Percentiles rank a stretch among this genome's conserved stretches.
Evolutionary conservation across 2,888 invertebrate genomes (phyloP).

Genomic region (Cephus pygmeus): DNA sequence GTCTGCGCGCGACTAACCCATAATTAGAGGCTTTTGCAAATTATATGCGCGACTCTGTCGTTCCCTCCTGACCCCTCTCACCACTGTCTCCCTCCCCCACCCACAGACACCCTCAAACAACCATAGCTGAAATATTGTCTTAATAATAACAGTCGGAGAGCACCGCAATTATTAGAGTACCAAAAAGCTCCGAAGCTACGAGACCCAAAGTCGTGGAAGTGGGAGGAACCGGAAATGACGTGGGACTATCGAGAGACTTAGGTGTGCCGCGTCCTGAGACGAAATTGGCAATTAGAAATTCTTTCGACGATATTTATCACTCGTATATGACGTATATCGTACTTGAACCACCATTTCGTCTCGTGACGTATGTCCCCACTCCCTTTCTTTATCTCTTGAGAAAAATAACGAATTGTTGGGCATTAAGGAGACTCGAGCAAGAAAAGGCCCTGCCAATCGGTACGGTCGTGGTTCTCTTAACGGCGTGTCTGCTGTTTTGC

Average conservation of each 20-base stretch:
- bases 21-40: constrained; percentile 66
- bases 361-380: constrained; percentile 11
- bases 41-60: constrained; percentile 64
- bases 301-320: neutral
- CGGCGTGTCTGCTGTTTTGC: constrained; percentile 55
- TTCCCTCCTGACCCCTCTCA: constrained; percentile 50
- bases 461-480: constrained; percentile 34
- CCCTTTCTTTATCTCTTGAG: constrained; percentile 19
- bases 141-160: constrained; percentile 66
- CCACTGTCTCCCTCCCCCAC: neutral
- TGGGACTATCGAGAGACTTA: constrained; percentile 32
- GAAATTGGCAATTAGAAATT: neutral
- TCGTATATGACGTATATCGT: neutral
- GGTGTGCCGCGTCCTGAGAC: neutral
- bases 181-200: constrained; percentile 39
- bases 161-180: constrained; percentile 64
- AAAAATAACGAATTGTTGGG: constrained; percentile 19
- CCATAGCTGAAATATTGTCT: constrained; percentile 63
- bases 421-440: constrained; percentile 30
- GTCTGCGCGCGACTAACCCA: constrained; percentile 51
- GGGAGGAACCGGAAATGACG: constrained; percentile 45
- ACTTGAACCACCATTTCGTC: neutral
- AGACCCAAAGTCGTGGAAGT: constrained; percentile 29
- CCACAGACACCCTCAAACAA: neutral
- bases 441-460: constrained; percentile 20